Evolutionary conservation across 2,797 vertebrate species (phyloP), one percentile per base, ranked within the genome.

Genomic region (Tenualosa ilisha): DNA sequence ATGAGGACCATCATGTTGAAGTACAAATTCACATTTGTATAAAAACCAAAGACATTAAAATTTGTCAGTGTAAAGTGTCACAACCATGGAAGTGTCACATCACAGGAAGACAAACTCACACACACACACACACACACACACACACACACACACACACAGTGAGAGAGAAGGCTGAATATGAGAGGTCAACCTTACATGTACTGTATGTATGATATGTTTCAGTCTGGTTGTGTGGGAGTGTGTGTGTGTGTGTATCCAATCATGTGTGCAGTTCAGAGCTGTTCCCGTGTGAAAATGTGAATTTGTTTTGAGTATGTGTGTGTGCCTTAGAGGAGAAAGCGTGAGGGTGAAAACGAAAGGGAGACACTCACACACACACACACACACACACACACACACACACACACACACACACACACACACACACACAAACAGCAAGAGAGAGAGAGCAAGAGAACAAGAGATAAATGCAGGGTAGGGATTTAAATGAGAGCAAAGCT

Each of bases 401-500:
- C 50, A 51, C 50, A 51, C 50, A 51, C 50, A 51, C 50, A 51
- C 50, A 51, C 49, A 50, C 2, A 50, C 49, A 50, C 49, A 51
- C 50, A 51, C 50, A 51, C 53, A 83, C 40, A 40, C 43, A 43
- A 49, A 49, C 46, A 49, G 46, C 46, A 49, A 54, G 49, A 53
- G 63, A 72, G 37, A 46, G 63, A 61, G 68, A 54, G 75, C 37
- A 43, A 50, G n/a, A 31, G 86, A 49, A 82, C 87, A 82, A 84
- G 90, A 90, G 91, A 94, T 92, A 94, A 93, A 93, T 92, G 92
- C 91, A 94, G 92, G 93, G 90, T 93, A 93, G 90, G 92, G 92
- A 94, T 94, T 94, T 93, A 94, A 94, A 94, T 91, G 89, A 93
- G 93, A 91, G 91, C 91, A 93, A 89, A 92, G 91, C 92, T 88